Conservation (phyloP, 2,888 invertebrate species). For the Acronicta alni region DNA sequence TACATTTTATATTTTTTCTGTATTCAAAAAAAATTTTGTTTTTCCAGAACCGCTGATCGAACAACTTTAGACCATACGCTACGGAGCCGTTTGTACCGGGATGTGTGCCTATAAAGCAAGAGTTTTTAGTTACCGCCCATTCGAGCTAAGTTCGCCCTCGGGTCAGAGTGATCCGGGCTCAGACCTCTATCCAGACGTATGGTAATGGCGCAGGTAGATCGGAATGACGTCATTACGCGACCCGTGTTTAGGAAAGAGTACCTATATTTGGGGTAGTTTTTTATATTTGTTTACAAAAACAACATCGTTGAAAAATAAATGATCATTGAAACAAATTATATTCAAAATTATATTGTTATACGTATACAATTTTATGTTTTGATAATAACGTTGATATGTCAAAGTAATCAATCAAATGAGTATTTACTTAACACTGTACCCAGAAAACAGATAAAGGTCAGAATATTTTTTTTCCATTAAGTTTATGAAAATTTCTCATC, state of each 20-base stretch:
- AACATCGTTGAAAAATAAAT: not conserved
- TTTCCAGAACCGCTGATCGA: constrained; percentile 45
- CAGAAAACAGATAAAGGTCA: no score
- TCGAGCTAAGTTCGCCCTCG: constrained; percentile 61
- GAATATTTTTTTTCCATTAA: no score
- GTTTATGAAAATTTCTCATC: no score
- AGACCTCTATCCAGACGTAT: constrained; percentile 51
- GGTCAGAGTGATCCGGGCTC: constrained; percentile 56
- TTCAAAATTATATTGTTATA: not conserved
- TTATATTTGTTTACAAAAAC: constrained; percentile 31
- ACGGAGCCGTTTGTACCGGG: constrained; percentile 61
- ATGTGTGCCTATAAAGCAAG: constrained; percentile 66
- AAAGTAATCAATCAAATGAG: no score
- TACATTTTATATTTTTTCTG: no score
- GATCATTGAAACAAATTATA: no score
- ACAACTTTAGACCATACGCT: constrained; percentile 42
- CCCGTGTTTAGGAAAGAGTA: constrained; percentile 36
- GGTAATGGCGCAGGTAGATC: constrained; percentile 48
- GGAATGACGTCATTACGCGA: constrained; percentile 51
- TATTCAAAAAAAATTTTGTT: constrained; percentile 6
- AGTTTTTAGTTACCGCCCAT: constrained; percentile 74
- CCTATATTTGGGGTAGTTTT: constrained; percentile 17
- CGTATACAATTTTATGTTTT: no score
- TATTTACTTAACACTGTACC: no score
- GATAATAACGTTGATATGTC: no score